These are phyloP conservation scores for Sciaenops ocellatus DNA, from an alignment of 2,797 vertebrate genomes.

Conservation along the genomic window DNA sequence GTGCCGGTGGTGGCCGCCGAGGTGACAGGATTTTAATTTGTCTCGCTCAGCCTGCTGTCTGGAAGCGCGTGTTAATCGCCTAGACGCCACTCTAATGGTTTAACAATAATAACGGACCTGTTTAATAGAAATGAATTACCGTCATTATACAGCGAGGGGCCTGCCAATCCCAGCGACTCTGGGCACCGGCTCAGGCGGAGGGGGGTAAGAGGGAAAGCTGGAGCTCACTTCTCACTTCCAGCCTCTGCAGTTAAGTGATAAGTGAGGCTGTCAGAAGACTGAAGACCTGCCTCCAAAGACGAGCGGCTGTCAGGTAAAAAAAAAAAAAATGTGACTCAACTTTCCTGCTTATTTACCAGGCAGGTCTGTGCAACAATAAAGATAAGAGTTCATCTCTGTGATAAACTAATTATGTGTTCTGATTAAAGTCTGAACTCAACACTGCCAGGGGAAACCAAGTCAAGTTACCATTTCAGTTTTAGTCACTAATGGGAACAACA, in stretches of 20 bases:
- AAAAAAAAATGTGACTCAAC: not conserved
- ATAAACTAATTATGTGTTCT: not conserved
- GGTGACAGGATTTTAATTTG: constrained; percentile 72
- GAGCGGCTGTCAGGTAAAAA: constrained; percentile 33
- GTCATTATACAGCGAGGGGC: constrained; percentile 67
- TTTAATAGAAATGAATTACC: constrained; percentile 82
- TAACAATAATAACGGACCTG: constrained; percentile 77
- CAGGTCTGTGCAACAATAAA: not conserved
- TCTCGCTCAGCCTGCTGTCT: constrained; percentile 61
- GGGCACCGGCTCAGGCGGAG: constrained; percentile 24
- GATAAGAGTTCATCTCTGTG: not conserved
- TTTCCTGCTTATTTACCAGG: not conserved
- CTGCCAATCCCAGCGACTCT: constrained; percentile 71
- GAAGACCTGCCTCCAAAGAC: constrained; percentile 35
- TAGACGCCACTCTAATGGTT: constrained; percentile 70
- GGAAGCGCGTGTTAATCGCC: constrained; percentile 69
- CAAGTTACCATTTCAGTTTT: not conserved
- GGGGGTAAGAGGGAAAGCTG: constrained; percentile 36
- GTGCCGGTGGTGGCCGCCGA: constrained; percentile 20
- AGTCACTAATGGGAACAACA: not conserved
- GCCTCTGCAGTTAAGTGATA: constrained; percentile 56
- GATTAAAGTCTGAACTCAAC: not conserved
- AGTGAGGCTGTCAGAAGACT: constrained; percentile 40
- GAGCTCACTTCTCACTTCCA: constrained; percentile 23
- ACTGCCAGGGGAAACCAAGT: not conserved